Base-by-base conservation (phyloP, 2,888 invertebrate genomes). In the Gisinianus flammeolus region DNA sequence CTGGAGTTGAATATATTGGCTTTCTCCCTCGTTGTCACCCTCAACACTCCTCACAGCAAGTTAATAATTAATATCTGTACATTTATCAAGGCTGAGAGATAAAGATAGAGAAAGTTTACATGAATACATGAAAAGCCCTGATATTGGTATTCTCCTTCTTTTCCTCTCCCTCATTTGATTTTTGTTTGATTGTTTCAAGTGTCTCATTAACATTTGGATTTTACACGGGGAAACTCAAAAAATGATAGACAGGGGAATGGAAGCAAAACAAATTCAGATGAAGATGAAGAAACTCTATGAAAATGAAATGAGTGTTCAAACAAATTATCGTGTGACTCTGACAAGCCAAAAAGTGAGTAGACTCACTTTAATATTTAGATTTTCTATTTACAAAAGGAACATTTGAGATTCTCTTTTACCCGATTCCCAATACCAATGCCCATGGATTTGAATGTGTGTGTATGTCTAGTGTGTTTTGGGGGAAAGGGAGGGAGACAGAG, bases 391-490 rank as follows among this genome's bases (percentile, higher is more conserved):
- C 35, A 12, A 12, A 35, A 8, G 12, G 6, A 8, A 12, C 6
- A 35, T 35, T 8, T 12, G 5, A 12, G 35, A 35, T 35, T 8
- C 44, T 44, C 3, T 16, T 44, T 44, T 44, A 12, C 8, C 35
- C 35, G 5, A 35, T 44, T 44, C 6, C 6, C 44, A 44, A 16
- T 44, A 12, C 6, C 12, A 44, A 44, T 44, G 44, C 19, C 12
- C 44, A 44, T 1, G 2, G 19, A 62, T 28, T 10, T 24, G 24
- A 26, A 6, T 26, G 62, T 28, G 62, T 28, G 28, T 28, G 28
- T 5, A 54, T n/a, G n/a, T n/a, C n/a, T n/a, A 26, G 66, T 28
- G 66, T 12, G 30, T n/a, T n/a, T n/a, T 69, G 69, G 16, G 69
- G 12, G 69, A 69, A 44, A 44, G 28, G n/a, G 66, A 30, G 66